Conservation (phyloP, 2,797 vertebrate species). For the Tenualosa thibaudeaui region DNA sequence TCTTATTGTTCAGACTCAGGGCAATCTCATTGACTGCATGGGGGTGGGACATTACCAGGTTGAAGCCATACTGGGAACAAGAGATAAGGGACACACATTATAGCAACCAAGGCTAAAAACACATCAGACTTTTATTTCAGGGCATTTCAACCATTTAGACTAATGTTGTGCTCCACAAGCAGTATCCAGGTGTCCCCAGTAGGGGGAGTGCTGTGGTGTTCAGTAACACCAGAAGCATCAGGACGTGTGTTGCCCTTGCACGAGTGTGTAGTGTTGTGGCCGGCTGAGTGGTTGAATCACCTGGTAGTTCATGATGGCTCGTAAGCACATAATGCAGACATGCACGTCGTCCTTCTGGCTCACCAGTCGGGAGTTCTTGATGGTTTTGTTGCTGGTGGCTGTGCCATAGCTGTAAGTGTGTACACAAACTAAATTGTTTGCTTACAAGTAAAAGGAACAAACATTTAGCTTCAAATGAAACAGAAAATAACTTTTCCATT, state of each 20-base stretch:
- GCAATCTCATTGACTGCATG: slow-evolving; percentile 97
- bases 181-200: slow-evolving; percentile 29
- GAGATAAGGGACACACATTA: not conserved
- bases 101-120: not conserved
- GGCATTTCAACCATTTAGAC: not conserved
- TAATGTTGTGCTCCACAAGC: not conserved
- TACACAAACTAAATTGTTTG: slow-evolving; percentile 37
- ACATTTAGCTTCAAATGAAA: not conserved
- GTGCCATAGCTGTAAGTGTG: slow-evolving; percentile 83
- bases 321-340: slow-evolving; percentile 95
- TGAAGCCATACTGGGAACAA: slow-evolving; percentile 89
- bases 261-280: not conserved
- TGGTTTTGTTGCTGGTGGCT: slow-evolving; percentile 84
- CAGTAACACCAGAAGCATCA: not conserved
- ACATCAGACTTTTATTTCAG: not conserved
- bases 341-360: slow-evolving; percentile 98
- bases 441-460: not conserved
- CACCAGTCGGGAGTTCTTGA: slow-evolving; percentile 94
- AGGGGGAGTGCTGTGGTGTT: slow-evolving; percentile 33
- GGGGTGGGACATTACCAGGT: slow-evolving; percentile 96
- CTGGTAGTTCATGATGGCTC: slow-evolving; percentile 99
- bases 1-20: slow-evolving; percentile 98
- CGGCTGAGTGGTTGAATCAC: slow-evolving; percentile 58
- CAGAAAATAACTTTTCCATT: not conserved
- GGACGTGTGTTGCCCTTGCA: not conserved